Conservation (phyloP, 2,113 vertebrate genomes). For the Galeopterus variegatus region DNA sequence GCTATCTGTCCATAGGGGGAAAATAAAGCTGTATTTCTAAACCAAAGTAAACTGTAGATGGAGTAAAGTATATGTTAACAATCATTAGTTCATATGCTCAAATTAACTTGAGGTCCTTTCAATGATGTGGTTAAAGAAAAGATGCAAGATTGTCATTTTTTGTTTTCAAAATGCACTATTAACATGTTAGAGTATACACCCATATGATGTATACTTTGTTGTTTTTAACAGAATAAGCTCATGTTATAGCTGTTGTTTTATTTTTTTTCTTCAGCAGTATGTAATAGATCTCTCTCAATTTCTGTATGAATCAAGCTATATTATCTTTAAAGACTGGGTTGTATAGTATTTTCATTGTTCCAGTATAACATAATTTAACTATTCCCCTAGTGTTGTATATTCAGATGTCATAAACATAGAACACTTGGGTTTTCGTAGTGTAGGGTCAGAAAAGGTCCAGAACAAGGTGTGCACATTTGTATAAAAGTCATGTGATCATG, state of each 20-base stretch:
- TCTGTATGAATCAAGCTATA: not conserved
- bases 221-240: not conserved
- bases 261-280: not conserved
- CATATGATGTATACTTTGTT: not conserved
- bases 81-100: not conserved
- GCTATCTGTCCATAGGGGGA: not conserved
- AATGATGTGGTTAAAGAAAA: not conserved
- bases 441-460: not conserved
- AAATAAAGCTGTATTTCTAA: not conserved
- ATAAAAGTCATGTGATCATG: not conserved
- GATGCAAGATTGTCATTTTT: not conserved
- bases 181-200: not conserved
- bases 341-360: not conserved
- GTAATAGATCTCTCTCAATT: not conserved
- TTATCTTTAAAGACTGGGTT: not conserved
- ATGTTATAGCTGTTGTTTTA: not conserved
- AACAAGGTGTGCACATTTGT: not conserved
- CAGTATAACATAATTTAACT: not conserved
- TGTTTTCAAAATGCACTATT: conserved; percentile 3
- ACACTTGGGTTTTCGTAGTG: not conserved
- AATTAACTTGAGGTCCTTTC: not conserved
- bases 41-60: not conserved
- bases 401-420: not conserved
- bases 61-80: not conserved
- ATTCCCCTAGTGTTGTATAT: not conserved